Evolutionary conservation across 2,797 vertebrate species (phyloP), one percentile per base, ranked within the genome.

Genomic region (Coilia nasus): DNA sequence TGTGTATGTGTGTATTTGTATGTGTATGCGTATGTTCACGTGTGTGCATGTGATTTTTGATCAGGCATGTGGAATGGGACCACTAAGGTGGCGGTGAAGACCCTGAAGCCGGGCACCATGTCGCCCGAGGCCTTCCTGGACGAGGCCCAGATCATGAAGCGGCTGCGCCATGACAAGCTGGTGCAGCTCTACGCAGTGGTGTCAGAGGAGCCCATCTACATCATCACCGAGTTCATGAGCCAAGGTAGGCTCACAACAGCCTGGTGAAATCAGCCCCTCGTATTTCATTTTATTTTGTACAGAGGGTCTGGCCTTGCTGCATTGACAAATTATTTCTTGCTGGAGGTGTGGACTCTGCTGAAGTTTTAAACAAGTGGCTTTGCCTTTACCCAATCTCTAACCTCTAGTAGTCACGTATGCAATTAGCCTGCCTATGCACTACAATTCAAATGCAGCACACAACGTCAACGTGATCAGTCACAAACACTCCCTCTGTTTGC

Each of bases 121-220:
- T 99, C 98, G 44, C 97, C 98, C 0, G 97, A 98, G 93, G 97
- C 97, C 80, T 99, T 99, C 95, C 94, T 99, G 93, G 98, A 98
- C 91, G 98, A 99, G 91, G 98, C 98, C 31, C 98, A 99, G 96
- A 97, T 99, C 94, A 99, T 99, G 98, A 99, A 99, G 92, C 93
- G 96, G 87, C 96, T 99, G 85, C 95, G 98, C 67, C 98, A 99
- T 1, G 97, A 99, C 94, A 99, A 99, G 93, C 96, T 99, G 92
- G 98, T 99, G 92, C 98, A 99, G 96, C 95, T 99, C 84, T 99
- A 99, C 0, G 98, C 98, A 0, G 98, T 99, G 23, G 98, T 99
- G 86, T 99, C 98, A 0, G 97, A 99, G 90, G 98, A 99, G 85
- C 98, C 98, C 89, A 99, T 99, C 93, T 99, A 98, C 93, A 99